Base-by-base conservation (phyloP, 2,797 vertebrate species). In the Manis pentadactyla region DNA sequence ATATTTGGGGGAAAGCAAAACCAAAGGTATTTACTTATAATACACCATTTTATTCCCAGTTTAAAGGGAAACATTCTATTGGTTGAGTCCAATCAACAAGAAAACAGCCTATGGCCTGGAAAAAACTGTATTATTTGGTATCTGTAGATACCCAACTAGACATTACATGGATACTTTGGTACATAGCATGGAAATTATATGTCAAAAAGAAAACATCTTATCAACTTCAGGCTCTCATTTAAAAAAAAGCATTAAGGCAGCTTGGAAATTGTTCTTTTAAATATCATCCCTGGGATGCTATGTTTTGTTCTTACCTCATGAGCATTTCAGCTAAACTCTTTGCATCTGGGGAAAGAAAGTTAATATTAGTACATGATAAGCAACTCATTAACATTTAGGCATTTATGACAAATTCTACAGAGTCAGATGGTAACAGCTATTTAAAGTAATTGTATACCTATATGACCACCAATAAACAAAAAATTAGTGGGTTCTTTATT, bases 301-400 rank as follows among this genome's bases (percentile, higher is more conserved):
- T 66, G 59, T 42, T 10, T 59, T 96, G 10, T 86, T 98, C 99
- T 98, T 99, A 99, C 99, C 99, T 99, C 99, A 99, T 99, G 95
- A 99, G 99, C 99, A 99, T 99, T 99, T 99, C 99, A 42, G 99
- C 99, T 97, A 99, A 99, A 98, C 99, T 99, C 98, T 99, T 99
- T 93, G 99, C 99, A 99, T 99, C 99, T 99, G 99, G 97, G 98
- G 98, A 98, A 98, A 99, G 98, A 98, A 97, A 99, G 94, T 98
- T 94, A 87, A 73, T 71, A 51, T 98, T 94, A 98, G 90, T 81
- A 89, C 4, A 49, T 64, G 49, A 66, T 34, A 89, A 93, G 79
- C 1, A 90, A 51, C 51, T 96, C 73, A 37, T 39, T 93, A 87
- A n/a, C 12, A 81, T 88, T 55, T 31, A 85, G n/a, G 66, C 37